A percentile compares a stretch with the other conserved stretches of the same genome.
Conservation (phyloP, 1,140 invertebrate genomes). For the Parapsyche elsis region DNA sequence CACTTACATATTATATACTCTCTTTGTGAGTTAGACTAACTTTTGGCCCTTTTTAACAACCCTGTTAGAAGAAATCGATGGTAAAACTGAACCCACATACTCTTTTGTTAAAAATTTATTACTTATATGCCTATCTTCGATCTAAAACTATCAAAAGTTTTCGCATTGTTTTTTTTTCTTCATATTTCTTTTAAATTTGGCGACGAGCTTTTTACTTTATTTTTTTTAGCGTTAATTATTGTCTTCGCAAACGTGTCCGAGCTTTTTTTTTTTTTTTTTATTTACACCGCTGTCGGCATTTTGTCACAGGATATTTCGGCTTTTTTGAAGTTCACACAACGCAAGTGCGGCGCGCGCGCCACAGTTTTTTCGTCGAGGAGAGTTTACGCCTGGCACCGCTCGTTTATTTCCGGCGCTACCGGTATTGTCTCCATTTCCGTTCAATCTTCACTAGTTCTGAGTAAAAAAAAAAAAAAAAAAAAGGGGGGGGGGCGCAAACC, state of each 20-base stretch:
- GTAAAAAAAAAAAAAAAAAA: background rate
- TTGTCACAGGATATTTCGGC: background rate
- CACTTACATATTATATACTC: no score
- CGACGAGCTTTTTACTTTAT: no score
- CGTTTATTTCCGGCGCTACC: conserved; percentile 45
- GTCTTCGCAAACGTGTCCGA: background rate
- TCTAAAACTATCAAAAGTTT: background rate
- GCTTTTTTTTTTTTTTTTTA: background rate
- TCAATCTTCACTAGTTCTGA: conserved; percentile 19
- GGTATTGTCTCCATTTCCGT: conserved; percentile 49
- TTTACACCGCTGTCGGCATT: background rate
- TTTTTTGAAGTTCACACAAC: background rate
- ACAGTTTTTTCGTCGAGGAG: background rate
- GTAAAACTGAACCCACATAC: no score
- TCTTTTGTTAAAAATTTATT: background rate
- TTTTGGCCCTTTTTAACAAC: no score
- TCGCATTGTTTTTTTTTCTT: background rate
- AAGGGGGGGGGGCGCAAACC: no score
- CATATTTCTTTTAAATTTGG: background rate
- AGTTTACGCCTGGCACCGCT: background rate
- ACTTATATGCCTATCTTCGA: background rate
- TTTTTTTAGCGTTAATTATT: background rate
- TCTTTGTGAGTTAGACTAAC: no score
- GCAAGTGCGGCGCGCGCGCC: no score
- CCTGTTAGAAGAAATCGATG: no score